Percentiles rank a stretch among this genome's conserved stretches.
These are phyloP conservation scores for Batillaria attramentaria DNA, from an alignment of 1,140 invertebrate species.

Conservation along the genomic window DNA sequence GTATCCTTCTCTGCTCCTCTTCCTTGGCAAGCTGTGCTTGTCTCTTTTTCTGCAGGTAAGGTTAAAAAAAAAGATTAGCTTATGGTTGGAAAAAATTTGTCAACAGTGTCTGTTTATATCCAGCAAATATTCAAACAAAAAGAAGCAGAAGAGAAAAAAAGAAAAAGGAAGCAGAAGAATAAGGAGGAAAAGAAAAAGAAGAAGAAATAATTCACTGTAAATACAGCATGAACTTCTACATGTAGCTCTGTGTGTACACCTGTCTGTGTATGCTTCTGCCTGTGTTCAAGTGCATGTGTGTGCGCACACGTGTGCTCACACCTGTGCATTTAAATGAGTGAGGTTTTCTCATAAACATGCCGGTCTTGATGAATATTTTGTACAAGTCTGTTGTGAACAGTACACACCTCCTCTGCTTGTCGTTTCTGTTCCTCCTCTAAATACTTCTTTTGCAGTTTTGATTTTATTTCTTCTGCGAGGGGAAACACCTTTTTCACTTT, in stretches of 20 bases:
- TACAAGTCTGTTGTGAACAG: too few relatives aligned
- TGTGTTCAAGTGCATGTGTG: too few relatives aligned
- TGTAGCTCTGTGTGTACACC: not conserved
- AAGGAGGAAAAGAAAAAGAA: not conserved
- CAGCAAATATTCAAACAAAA: too few relatives aligned
- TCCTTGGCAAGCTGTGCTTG: slow-evolving; percentile 55
- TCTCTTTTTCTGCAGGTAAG: slow-evolving; percentile 16
- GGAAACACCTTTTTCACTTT: slow-evolving; percentile 86
- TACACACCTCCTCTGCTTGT: slow-evolving; percentile 72
- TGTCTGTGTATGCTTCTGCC: too few relatives aligned
- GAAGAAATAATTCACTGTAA: not conserved
- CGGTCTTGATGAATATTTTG: too few relatives aligned
- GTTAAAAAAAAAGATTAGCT: too few relatives aligned
- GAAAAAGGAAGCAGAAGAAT: not conserved
- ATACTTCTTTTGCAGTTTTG: slow-evolving; percentile 83
- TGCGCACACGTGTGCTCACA: too few relatives aligned
- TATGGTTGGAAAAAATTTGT: too few relatives aligned
- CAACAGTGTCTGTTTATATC: too few relatives aligned
- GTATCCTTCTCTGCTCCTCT: slow-evolving; percentile 50
- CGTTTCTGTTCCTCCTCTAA: slow-evolving; percentile 81
- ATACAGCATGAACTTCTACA: too few relatives aligned
- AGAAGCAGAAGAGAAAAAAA: not conserved
- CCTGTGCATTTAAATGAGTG: too few relatives aligned
- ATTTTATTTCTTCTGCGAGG: slow-evolving; percentile 88
- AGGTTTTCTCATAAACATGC: too few relatives aligned